Percentiles rank a stretch among this genome's conserved stretches.
Evolutionary conservation across 2,797 vertebrate genomes (phyloP).

Genomic region (Pogonophryne albipinna): DNA sequence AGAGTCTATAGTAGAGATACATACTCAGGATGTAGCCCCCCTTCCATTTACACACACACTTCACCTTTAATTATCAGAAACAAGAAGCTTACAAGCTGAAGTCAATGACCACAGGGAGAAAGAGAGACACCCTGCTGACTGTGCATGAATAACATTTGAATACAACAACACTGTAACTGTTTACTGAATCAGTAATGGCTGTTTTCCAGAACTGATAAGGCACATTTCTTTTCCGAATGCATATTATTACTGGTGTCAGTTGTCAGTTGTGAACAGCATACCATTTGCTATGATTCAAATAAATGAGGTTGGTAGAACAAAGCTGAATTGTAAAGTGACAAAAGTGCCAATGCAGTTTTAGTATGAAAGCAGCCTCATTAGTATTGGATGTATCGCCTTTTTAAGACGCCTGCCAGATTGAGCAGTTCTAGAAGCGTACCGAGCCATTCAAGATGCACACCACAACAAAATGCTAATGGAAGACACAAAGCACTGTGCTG

Average conservation of each 20-base stretch:
- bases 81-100: slow-evolving; percentile 61
- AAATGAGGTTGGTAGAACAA: slow-evolving; percentile 41
- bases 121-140: slow-evolving; percentile 64
- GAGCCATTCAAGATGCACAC: slow-evolving; percentile 76
- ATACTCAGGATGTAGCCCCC: slow-evolving; percentile 44
- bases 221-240: slow-evolving; percentile 18
- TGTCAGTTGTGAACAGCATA: slow-evolving; percentile 38
- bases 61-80: slow-evolving; percentile 74
- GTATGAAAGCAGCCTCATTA: slow-evolving; percentile 75
- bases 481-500: slow-evolving; percentile 74
- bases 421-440: slow-evolving; percentile 66
- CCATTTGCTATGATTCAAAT: slow-evolving; percentile 25
- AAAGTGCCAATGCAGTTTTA: slow-evolving; percentile 66
- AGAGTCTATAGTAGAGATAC: slow-evolving; percentile 39
- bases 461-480: slow-evolving; percentile 84
- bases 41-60: slow-evolving; percentile 53
- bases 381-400: slow-evolving; percentile 70
- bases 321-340: slow-evolving; percentile 57
- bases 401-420: slow-evolving; percentile 69
- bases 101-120: slow-evolving; percentile 64
- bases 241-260: slow-evolving; percentile 28
- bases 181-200: slow-evolving; percentile 24
- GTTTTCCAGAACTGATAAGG: slow-evolving; percentile 36
- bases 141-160: slow-evolving; percentile 54
- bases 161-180: slow-evolving; percentile 46